Conservation (phyloP, 1,140 invertebrate genomes). For the Bombus confusus region DNA sequence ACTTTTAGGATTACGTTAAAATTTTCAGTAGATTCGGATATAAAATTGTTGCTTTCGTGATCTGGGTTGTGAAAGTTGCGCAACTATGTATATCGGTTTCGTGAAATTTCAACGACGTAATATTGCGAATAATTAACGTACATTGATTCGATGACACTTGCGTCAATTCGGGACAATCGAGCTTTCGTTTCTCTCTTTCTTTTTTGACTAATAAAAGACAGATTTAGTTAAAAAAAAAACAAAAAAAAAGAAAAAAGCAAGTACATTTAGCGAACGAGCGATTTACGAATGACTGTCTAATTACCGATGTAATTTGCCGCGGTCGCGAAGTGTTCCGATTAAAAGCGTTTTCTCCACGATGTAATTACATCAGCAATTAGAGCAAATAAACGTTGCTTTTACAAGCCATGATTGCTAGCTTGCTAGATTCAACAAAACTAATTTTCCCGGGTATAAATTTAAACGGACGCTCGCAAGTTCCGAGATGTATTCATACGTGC, state of each 20-base stretch:
- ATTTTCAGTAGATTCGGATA: background rate
- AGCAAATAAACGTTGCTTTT: slow-evolving; percentile 33
- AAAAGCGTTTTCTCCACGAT: slow-evolving; percentile 1
- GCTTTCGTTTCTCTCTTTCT: background rate
- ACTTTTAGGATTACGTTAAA: background rate
- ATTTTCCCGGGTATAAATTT: slow-evolving; percentile 18
- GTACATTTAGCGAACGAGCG: background rate
- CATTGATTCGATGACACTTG: background rate
- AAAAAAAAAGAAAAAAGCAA: no score
- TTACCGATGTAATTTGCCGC: slow-evolving; percentile 20
- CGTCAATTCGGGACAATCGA: background rate
- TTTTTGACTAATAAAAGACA: background rate
- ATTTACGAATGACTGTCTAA: slow-evolving; percentile 7
- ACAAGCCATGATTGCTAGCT: background rate
- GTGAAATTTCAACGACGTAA: background rate
- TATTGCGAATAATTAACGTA: background rate
- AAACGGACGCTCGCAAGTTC: background rate
- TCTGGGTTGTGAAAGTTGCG: background rate
- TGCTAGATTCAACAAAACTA: slow-evolving; percentile 23
- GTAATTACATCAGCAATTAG: slow-evolving; percentile 38
- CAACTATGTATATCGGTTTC: background rate
- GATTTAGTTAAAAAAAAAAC: background rate
- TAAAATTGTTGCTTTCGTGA: background rate
- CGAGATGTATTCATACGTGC: background rate
- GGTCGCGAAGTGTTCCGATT: slow-evolving; percentile 17